Percentiles rank a stretch among this genome's conserved stretches.
Evolutionary conservation across 2,797 vertebrate genomes (phyloP).

Genomic region (Notamacropus eugenii): DNA sequence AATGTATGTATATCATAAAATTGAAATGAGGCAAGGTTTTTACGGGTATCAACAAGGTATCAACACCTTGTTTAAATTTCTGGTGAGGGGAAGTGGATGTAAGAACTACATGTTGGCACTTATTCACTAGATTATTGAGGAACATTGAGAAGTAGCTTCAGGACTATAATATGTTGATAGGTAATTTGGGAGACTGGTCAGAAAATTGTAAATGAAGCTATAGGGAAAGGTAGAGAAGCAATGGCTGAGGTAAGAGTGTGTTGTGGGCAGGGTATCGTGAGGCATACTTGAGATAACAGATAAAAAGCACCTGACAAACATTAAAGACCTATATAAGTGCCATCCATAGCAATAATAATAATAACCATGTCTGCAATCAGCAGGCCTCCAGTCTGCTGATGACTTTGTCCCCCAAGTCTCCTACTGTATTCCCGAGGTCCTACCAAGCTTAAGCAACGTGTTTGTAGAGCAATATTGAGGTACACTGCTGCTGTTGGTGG

Average conservation of each 20-base stretch:
- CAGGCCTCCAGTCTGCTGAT: background rate
- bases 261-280: background rate
- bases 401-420: background rate
- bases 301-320: background rate
- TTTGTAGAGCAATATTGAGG: background rate
- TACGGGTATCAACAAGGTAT: background rate
- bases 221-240: background rate
- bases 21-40: background rate
- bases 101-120: background rate
- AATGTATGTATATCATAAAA: background rate
- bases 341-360: background rate
- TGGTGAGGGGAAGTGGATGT: background rate
- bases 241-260: background rate
- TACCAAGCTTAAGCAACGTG: background rate
- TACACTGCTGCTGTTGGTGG: background rate
- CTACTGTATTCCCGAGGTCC: background rate
- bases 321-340: background rate
- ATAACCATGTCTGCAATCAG: background rate
- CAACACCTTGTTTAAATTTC: background rate
- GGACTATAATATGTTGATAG: background rate
- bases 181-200: background rate
- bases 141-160: background rate
- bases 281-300: background rate
- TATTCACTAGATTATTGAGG: background rate
- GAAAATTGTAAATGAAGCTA: background rate